Conservation (phyloP, 2,888 invertebrate species). For the Agonum fuliginosum region DNA sequence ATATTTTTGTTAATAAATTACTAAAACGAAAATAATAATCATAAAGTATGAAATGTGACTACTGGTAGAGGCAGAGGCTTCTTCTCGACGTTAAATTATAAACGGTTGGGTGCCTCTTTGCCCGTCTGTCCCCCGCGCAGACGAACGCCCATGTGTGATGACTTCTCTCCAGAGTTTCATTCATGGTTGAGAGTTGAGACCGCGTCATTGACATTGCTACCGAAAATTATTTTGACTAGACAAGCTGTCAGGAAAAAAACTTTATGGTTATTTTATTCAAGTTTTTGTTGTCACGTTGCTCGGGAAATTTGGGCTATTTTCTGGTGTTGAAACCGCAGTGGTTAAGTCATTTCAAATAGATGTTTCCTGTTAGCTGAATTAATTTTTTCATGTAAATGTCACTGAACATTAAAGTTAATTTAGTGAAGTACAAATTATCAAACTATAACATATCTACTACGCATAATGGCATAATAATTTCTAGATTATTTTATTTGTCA, state of each 20-base stretch:
- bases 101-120: slow-evolving; percentile 27
- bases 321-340: not conserved
- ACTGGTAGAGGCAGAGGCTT: slow-evolving; percentile 65
- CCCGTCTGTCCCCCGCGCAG: not conserved
- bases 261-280: slow-evolving; percentile 29
- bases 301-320: slow-evolving; percentile 17
- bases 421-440: too few species aligned
- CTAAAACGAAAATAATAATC: slow-evolving; percentile 73
- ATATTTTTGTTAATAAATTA: slow-evolving; percentile 74
- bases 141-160: slow-evolving; percentile 24
- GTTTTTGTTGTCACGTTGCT: slow-evolving; percentile 7
- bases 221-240: slow-evolving; percentile 36
- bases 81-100: slow-evolving; percentile 37
- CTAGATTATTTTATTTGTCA: too few species aligned
- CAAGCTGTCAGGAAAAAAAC: slow-evolving; percentile 19
- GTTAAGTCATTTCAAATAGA: not conserved
- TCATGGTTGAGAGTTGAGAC: slow-evolving; percentile 26
- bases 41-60: slow-evolving; percentile 73
- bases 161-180: slow-evolving; percentile 24
- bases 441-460: too few species aligned
- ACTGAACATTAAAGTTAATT: too few species aligned
- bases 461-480: too few species aligned
- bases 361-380: slow-evolving; percentile 15
- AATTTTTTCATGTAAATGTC: not conserved
- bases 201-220: slow-evolving; percentile 35